Evolutionary conservation across 2,113 vertebrate species (phyloP).

Genomic region (Trachemys scripta): DNA sequence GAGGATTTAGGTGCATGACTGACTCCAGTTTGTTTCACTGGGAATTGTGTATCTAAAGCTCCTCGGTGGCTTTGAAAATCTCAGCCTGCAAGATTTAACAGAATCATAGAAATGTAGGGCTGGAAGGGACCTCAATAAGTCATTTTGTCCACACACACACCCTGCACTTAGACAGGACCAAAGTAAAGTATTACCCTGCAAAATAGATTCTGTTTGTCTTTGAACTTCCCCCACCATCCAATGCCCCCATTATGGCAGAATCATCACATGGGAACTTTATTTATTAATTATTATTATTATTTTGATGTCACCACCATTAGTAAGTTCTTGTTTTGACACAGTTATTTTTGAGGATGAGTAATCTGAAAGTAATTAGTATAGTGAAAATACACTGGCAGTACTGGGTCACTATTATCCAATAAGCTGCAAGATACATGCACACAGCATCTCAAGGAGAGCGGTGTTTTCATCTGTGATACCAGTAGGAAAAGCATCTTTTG

Average conservation of each 20-base stretch:
- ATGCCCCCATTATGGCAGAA: background rate
- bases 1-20: background rate
- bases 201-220: background rate
- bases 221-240: background rate
- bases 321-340: background rate
- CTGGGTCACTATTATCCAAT: background rate
- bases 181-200: background rate
- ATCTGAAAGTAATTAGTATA: background rate
- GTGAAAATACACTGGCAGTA: background rate
- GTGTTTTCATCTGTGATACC: background rate
- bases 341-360: background rate
- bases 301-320: background rate
- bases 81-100: background rate
- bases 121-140: background rate
- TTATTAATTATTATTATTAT: background rate
- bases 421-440: background rate
- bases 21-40: background rate
- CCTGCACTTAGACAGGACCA: background rate
- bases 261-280: rapidly evolving
- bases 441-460: background rate
- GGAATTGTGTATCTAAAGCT: rapidly evolving
- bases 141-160: background rate
- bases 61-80: background rate
- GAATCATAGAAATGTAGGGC: background rate
- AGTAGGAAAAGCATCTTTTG: background rate